Evolutionary conservation across 2,888 invertebrate genomes (phyloP).

Genomic region (Aelia acuminata): DNA sequence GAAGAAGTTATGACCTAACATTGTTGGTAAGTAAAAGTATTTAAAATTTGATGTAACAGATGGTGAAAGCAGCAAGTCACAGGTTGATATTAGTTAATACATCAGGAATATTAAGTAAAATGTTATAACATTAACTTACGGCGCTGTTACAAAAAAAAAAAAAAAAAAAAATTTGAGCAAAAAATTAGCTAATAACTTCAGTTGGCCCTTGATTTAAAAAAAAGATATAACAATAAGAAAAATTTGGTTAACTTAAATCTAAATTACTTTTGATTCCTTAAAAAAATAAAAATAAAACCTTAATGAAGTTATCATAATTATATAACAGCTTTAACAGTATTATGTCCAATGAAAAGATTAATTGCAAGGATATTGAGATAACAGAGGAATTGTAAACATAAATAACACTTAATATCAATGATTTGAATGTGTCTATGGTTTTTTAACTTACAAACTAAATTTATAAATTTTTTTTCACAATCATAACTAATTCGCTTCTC

Average conservation of each 20-base stretch:
- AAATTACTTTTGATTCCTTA: too few relatives aligned
- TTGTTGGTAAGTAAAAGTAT: neutral
- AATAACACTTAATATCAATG: neutral
- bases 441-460: neutral
- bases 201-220: too few relatives aligned
- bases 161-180: too few relatives aligned
- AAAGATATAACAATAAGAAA: too few relatives aligned
- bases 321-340: neutral
- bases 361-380: neutral
- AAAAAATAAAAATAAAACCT: neutral
- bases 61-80: neutral
- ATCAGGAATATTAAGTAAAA: too few relatives aligned
- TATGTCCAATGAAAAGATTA: neutral
- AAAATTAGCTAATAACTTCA: too few relatives aligned
- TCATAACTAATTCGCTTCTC: neutral
- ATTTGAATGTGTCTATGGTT: neutral
- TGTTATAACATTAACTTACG: too few relatives aligned
- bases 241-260: too few relatives aligned
- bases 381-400: neutral
- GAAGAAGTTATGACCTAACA: neutral
- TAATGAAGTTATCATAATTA: conserved; percentile 1
- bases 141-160: too few relatives aligned
- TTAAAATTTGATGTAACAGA: neutral
- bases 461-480: neutral
- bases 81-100: neutral